Base-by-base conservation (phyloP, 2,113 vertebrate genomes). In the Elephas maximus region DNA sequence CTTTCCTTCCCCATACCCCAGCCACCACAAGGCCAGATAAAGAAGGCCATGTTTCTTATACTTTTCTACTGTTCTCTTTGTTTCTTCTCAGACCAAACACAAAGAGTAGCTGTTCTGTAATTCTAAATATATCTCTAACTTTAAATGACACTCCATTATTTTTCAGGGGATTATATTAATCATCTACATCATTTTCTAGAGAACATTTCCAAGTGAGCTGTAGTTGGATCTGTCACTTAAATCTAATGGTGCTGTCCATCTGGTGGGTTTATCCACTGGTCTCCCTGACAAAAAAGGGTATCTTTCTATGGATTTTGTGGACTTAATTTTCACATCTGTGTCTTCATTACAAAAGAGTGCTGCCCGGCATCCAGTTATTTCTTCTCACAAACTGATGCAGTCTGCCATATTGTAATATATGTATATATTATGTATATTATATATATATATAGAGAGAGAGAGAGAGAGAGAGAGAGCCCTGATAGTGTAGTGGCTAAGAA, bases 151-250 rank as follows among this genome's bases (percentile, higher is more conserved):
- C 18, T 57, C 26, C 11, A 28, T 73, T 37, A 37, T 37, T 37
- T 37, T 37, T 37, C 37, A 37, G 37, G 37, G 37, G 37, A 37
- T 37, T 45, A 45, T 41, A 48, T 21, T 11, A 67, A 26, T 78
- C 26, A 65, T 17, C 17, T 86, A 95, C 80, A 67, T 74, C 2
- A 28, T 74, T 93, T 96, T 88, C 26, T 53, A 94, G 20, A 78
- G 28, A 57, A 79, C 7, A 78, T 95, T 90, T 80, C 5, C 20
- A 84, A 26, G 8, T 67, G 23, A 81, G 8, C 2, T 67, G 2
- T 63, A 80, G 33, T 65, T 93, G 48, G 11, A 78, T 33, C 6
- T 65, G 18, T 2, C 26, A 4, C 37, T 80, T 92, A 78, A 81
- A 63, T 53, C 7, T 65, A 79, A 90, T 60, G 51, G 4, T 8